Percentiles rank a stretch among this genome's conserved stretches.
phyloP scores from a whole-genome alignment of 2,888 invertebrate species.

The Graphium colonna region DNA sequence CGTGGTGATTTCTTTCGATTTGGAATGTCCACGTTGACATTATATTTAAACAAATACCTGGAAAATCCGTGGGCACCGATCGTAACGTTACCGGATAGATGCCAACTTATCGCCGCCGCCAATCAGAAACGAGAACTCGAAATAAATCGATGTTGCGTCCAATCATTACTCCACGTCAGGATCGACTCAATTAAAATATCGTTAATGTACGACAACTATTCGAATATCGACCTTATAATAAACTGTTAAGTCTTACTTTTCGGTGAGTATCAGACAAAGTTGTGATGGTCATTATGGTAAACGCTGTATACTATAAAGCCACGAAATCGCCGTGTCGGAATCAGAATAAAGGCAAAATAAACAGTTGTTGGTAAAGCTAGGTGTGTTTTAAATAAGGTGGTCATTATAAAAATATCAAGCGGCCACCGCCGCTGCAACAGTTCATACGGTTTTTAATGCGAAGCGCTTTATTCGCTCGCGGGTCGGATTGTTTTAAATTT shows the following conservation, averaged over 20 bases:
- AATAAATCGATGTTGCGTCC: constrained; percentile 79
- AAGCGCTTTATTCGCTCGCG: constrained; percentile 12
- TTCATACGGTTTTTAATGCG: constrained; percentile 21
- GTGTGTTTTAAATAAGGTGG: constrained; percentile 48
- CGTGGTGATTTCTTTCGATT: not conserved
- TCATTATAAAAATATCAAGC: constrained; percentile 61
- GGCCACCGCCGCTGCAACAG: constrained; percentile 14
- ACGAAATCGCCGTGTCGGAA: constrained; percentile 77
- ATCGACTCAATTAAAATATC: constrained; percentile 80
- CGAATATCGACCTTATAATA: constrained; percentile 53
- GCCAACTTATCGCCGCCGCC: constrained; percentile 76
- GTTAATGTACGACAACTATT: constrained; percentile 60
- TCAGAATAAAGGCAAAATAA: constrained; percentile 76
- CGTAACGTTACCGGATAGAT: constrained; percentile 74
- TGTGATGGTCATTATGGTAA: constrained; percentile 77
- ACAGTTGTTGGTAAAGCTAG: constrained; percentile 63
- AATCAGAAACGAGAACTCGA: constrained; percentile 78
- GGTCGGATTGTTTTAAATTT: constrained; percentile 10
- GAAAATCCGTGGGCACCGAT: constrained; percentile 55
- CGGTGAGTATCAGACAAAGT: constrained; percentile 44
- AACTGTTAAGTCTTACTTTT: constrained; percentile 46
- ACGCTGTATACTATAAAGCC: constrained; percentile 74
- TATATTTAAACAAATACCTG: constrained; percentile 39
- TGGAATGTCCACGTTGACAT: constrained; percentile 5
- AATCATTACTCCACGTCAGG: constrained; percentile 79